phyloP scores from a whole-genome alignment of 2,888 invertebrate species.

The Phyto melanocephala region DNA sequence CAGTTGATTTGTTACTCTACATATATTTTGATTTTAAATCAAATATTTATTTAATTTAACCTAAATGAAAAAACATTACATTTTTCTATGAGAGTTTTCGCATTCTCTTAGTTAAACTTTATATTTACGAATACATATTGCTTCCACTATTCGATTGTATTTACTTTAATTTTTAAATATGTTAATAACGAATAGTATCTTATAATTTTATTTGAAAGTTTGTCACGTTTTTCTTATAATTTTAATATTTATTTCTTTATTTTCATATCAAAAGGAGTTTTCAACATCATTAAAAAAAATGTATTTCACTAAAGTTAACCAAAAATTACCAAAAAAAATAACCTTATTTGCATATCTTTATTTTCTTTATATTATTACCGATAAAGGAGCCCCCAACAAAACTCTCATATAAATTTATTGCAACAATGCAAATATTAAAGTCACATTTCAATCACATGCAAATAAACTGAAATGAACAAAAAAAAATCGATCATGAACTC shows the following conservation, averaged over 20 bases:
- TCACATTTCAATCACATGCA: conserved; percentile 76
- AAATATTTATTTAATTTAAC: neutral
- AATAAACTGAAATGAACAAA: conserved; percentile 62
- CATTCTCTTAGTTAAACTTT: no score
- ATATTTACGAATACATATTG: neutral
- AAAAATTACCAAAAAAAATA: neutral
- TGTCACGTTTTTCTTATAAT: conserved; percentile 48
- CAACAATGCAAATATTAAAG: conserved; percentile 74
- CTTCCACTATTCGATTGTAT: neutral
- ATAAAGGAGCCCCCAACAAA: conserved; percentile 21
- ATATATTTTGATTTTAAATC: no score
- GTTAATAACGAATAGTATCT: neutral
- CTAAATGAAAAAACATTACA: neutral
- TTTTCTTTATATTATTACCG: conserved; percentile 58
- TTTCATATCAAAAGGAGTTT: conserved; percentile 15
- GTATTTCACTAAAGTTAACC: neutral
- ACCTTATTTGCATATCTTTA: conserved; percentile 67
- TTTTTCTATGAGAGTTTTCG: neutral
- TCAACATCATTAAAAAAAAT: conserved; percentile 35
- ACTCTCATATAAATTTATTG: conserved; percentile 70
- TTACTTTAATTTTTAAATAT: neutral
- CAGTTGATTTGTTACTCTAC: no score
- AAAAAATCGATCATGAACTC: conserved; percentile 43
- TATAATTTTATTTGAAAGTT: conserved; percentile 28
- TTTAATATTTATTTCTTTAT: conserved; percentile 14